Conservation (phyloP, 2,888 invertebrate species). For the Clepsis dumicolana region DNA sequence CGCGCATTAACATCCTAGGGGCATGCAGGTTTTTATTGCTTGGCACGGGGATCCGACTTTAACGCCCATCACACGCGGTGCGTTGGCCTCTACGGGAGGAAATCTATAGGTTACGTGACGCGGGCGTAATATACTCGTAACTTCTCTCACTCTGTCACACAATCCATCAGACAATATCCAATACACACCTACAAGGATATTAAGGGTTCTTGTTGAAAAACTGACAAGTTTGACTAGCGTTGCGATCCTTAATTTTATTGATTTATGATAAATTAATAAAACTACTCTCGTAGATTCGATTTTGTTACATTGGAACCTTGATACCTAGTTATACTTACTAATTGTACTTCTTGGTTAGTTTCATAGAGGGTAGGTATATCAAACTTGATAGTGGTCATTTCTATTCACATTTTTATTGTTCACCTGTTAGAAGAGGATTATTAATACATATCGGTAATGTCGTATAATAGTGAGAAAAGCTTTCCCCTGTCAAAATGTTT, state of each 20-base stretch:
- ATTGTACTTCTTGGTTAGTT: too few species aligned
- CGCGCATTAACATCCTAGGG: background rate
- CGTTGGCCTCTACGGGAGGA: background rate
- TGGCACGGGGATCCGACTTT: background rate
- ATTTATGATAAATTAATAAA: background rate
- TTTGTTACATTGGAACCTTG: too few species aligned
- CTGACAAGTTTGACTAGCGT: too few species aligned
- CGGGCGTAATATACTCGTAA: background rate
- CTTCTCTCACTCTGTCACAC: background rate
- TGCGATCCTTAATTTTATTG: background rate
- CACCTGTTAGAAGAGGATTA: slow-evolving; percentile 2
- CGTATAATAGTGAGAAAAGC: too few species aligned
- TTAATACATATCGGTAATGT: too few species aligned
- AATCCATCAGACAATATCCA: background rate
- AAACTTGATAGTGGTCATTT: background rate
- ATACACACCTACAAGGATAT: background rate
- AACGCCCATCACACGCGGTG: slow-evolving; percentile 5
- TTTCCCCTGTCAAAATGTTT: too few species aligned
- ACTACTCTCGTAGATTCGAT: too few species aligned
- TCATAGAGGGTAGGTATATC: background rate
- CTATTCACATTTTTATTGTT: slow-evolving; percentile 13
- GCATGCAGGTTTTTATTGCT: slow-evolving; percentile 7
- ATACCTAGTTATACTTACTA: too few species aligned
- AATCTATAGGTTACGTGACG: slow-evolving; percentile 4
- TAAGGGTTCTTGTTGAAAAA: too few species aligned